phyloP scores from a whole-genome alignment of 2,888 invertebrate species.

The Pseudococcus viburni region DNA sequence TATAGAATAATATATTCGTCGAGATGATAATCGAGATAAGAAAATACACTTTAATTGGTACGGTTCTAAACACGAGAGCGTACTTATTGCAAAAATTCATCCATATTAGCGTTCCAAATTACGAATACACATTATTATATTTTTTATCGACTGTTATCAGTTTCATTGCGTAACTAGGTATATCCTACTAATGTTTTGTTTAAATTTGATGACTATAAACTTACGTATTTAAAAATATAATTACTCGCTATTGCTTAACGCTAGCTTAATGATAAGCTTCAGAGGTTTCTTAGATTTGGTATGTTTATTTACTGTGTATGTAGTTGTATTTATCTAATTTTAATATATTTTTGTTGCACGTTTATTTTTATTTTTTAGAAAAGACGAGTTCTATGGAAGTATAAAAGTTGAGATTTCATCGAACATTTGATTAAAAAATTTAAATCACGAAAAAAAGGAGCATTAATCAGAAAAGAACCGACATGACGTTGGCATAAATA shows the following conservation, averaged over 20 bases:
- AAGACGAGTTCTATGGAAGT: too few species aligned
- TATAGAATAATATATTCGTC: background rate
- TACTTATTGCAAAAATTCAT: conserved; percentile 2
- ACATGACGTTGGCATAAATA: too few species aligned
- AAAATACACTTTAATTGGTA: conserved; percentile 16
- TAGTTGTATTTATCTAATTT: too few species aligned
- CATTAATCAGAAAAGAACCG: too few species aligned
- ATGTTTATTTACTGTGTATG: background rate
- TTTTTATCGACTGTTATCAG: conserved; percentile 4
- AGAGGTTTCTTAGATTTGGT: background rate
- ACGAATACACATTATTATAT: background rate
- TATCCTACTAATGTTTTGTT: conserved; percentile 1
- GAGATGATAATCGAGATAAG: background rate
- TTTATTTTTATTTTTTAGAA: too few species aligned
- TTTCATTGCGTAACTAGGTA: background rate
- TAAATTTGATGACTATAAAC: background rate
- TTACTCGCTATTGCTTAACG: background rate
- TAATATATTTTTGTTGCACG: too few species aligned
- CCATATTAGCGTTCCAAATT: conserved; percentile 16
- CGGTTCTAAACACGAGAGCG: background rate
- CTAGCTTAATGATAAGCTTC: background rate
- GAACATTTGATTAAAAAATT: too few species aligned
- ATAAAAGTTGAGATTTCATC: too few species aligned
- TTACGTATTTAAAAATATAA: conserved; percentile 10
- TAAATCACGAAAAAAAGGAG: too few species aligned